These are phyloP conservation scores for Eupeodes luniger DNA, from an alignment of 2,888 invertebrate species.

Conservation along the genomic window DNA sequence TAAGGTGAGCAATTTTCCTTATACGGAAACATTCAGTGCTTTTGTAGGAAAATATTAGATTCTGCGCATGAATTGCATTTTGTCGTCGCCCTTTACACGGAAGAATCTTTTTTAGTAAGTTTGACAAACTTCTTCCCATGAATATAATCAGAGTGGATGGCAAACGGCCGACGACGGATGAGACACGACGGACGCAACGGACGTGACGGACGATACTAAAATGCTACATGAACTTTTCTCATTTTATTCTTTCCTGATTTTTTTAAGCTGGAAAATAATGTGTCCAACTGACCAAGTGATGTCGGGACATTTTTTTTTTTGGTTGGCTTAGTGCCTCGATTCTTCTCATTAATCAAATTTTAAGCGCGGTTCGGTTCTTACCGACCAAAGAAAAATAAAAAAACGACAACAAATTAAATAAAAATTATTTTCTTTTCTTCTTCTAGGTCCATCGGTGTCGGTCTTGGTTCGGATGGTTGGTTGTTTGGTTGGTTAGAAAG, in stretches of 20 bases:
- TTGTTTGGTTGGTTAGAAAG: neutral
- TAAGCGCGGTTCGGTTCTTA: constrained; percentile 27
- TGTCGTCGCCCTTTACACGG: constrained; percentile 61
- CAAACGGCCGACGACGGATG: neutral
- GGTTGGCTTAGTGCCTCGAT: constrained; percentile 61
- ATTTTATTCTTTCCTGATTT: constrained; percentile 17
- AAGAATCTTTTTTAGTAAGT: constrained; percentile 47
- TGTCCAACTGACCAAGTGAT: constrained; percentile 74
- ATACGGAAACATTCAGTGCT: constrained; percentile 40
- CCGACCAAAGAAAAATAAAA: constrained; percentile 2
- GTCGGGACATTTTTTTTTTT: constrained; percentile 57
- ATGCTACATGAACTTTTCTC: constrained; percentile 1
- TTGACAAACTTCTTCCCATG: constrained; percentile 64
- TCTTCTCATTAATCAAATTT: constrained; percentile 68
- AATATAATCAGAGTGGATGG: constrained; percentile 41
- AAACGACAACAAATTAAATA: constrained; percentile 31
- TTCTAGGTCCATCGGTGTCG: neutral
- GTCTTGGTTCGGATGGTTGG: neutral
- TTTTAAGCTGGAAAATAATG: neutral
- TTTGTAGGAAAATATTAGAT: constrained; percentile 40
- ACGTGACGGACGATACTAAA: neutral
- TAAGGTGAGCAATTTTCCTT: constrained; percentile 42
- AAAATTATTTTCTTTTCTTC: constrained; percentile 41
- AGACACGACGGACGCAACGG: neutral
- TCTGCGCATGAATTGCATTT: constrained; percentile 59